Base-by-base conservation (phyloP, 2,113 vertebrate species). In the Takifugu flavidus region DNA sequence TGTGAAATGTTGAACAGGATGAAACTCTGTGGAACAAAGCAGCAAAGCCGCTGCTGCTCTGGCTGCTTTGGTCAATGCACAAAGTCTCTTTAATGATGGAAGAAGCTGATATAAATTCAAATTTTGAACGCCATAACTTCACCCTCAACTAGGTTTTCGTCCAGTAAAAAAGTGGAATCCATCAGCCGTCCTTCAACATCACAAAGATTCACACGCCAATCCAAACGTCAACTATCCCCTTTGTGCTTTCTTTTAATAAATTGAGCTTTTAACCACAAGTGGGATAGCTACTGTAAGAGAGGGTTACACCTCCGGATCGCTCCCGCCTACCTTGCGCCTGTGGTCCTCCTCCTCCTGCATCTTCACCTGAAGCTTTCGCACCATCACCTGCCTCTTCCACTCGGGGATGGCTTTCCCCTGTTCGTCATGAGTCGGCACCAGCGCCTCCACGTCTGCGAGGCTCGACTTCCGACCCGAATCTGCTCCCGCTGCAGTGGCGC, bases 341-440 rank as follows among this genome's bases (percentile, higher is more conserved):
- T 93, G 92, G 57, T 98, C 93, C 51, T 98, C 96, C 65, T 98
- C 97, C 71, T 99, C 95, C 70, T 98, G 96, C 84, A 98, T 94
- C 85, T 95, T 97, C 74, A 90, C 88, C 79, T 98, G 96, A 62
- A 99, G 88, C 86, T 99, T 99, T 7, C 95, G 90, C 44, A 95
- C 93, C 95, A 97, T 96, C 88, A 96, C 94, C 81, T 97, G 95
- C 28, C 95, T 88, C 86, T 96, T 97, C 95, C 95, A 97, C 74
- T 97, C 95, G 0, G 95, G 95, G 75, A 97, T 95, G 34, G 94
- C 87, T 64, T 92, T 90, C 25, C 94, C 95, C 86, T 95, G 94
- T 83, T 97, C 95, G 0, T 97, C 95, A 0, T 92, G 93, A 15
- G 93, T 96, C 66, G 96, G 96, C 60, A 99, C 89, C 56, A 99